A percentile compares a stretch with the other conserved stretches of the same genome.
These are phyloP conservation scores for Petrocephalus schoutedeni DNA, from an alignment of 2,797 vertebrate genomes.

Conservation along the genomic window DNA sequence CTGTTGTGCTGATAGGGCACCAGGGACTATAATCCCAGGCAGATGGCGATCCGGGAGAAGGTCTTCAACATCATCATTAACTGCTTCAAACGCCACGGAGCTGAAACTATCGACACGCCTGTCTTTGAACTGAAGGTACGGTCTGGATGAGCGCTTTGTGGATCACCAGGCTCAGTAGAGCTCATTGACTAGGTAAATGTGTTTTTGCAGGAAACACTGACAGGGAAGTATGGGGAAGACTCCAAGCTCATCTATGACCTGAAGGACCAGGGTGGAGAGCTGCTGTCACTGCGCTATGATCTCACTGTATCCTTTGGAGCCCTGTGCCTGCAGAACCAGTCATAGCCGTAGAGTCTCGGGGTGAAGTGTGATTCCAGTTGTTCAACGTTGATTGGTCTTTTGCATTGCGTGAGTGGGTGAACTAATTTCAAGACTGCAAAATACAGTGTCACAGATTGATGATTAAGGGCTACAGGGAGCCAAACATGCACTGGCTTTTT, in stretches of 20 bases:
- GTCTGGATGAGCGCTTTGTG: neutral
- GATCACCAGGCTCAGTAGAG: neutral
- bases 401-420: neutral
- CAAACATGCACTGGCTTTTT: neutral
- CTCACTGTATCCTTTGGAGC: conserved; percentile 84
- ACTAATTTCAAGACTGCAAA: neutral
- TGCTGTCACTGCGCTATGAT: conserved; percentile 90
- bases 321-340: neutral
- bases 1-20: conserved; percentile 70
- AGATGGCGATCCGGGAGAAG: conserved; percentile 85
- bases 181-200: neutral
- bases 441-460: neutral
- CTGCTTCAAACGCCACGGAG: conserved; percentile 92
- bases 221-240: conserved; percentile 88
- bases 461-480: neutral
- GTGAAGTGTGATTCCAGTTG: neutral
- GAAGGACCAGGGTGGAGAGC: conserved; percentile 93
- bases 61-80: conserved; percentile 76
- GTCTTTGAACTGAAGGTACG: conserved; percentile 89
- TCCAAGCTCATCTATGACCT: conserved; percentile 93
- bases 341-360: neutral
- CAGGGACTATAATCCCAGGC: conserved; percentile 83
- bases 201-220: conserved; percentile 76
- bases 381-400: neutral
- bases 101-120: conserved; percentile 92